phyloP scores from a whole-genome alignment of 2,888 invertebrate genomes.

The Athrips mouffetella region DNA sequence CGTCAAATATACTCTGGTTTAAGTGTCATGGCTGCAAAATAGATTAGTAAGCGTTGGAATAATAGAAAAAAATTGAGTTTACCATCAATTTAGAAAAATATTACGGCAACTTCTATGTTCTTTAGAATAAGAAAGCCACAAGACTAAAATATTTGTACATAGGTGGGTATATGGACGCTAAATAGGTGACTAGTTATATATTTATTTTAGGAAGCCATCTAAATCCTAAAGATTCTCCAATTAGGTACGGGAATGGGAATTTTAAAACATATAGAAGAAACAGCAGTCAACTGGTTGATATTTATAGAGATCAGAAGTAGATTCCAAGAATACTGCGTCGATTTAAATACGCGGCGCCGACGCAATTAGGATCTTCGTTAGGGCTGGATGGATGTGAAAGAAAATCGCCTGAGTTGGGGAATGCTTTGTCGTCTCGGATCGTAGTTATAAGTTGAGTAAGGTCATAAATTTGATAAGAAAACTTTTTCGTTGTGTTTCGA shows the following conservation, averaged over 20 bases:
- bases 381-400: background rate
- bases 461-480: too few species aligned
- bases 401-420: conserved; percentile 23
- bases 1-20: too few species aligned
- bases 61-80: too few species aligned
- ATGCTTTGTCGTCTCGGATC: background rate
- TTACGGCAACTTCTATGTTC: too few species aligned
- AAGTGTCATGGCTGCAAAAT: too few species aligned
- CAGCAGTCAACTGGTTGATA: conserved; percentile 5
- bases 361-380: conserved; percentile 38
- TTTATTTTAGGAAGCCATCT: background rate
- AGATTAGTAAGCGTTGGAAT: too few species aligned
- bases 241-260: conserved; percentile 1
- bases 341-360: conserved; percentile 48
- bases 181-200: background rate
- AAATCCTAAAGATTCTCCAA: conserved; percentile 7
- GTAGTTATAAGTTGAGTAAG: background rate
- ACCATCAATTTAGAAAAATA: too few species aligned
- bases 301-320: conserved; percentile 11
- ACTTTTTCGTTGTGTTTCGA: too few species aligned
- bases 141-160: too few species aligned
- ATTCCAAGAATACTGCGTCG: conserved; percentile 10
- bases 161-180: too few species aligned
- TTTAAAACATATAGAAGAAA: background rate
- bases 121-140: too few species aligned